Base-by-base conservation (phyloP, 2,113 vertebrate species). In the Grus americana region DNA sequence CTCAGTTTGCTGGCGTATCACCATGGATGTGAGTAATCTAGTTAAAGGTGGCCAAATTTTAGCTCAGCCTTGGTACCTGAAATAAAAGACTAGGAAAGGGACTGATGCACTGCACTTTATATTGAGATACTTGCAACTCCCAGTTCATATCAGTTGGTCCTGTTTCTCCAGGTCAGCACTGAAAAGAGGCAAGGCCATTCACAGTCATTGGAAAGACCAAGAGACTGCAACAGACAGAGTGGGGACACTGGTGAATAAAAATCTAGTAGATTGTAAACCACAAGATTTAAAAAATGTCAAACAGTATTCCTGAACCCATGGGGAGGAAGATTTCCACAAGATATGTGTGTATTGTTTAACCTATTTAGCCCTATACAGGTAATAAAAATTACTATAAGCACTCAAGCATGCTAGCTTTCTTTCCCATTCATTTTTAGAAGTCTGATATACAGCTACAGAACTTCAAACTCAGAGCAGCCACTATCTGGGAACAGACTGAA, bases 331-430 rank as follows among this genome's bases (percentile, higher is more conserved):
- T 36, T 67, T 73, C 10, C 26, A 6, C 2, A 66, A 52, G 10
- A 16, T 18, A 12, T 7, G 0, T 27, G 5, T 57, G 4, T 59
- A 6, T 12, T 65, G 20, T 52, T 71, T 62, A 82, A 61, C 10
- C 0, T 55, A 19, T 67, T 91, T 46, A 46, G 2, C 21, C n/a
- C 20, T 26, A 12, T 34, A 24, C 2, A n/a, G 6, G 12, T 54
- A 71, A 49, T 9, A 16, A 44, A 71, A 79, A 74, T 22, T 66
- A 21, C 15, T 62, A 6, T 10, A 32, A 79, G 8, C 7, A 30
- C 3, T 59, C 9, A 40, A 73, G 5, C 3, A 40, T 2, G 0
- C 1, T 79, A 54, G 11, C 5, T 17, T 46, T 79, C 29, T 52
- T 94, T 63, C 14, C 2, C 5, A 4, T 65, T 58, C 7, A 24